Conservation (phyloP, 1,140 invertebrate species). For the Paraescarpia echinospica region DNA sequence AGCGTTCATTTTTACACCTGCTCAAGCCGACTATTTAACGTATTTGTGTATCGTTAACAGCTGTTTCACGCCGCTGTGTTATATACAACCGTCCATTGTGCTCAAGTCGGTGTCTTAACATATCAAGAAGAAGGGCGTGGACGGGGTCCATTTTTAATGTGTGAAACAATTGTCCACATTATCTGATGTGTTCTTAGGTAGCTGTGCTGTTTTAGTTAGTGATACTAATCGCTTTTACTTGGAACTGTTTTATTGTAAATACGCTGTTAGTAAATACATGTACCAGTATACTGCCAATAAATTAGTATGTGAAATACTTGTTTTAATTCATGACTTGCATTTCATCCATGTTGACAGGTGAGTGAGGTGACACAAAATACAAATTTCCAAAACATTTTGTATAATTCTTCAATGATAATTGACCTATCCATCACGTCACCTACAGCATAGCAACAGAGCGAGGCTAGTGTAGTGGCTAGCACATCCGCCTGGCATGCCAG, state of each 20-base stretch:
- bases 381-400: no score
- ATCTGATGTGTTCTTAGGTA: neutral
- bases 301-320: neutral
- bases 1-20: neutral
- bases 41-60: neutral
- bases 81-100: neutral
- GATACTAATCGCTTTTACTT: neutral
- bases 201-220: neutral
- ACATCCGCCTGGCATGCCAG: no score
- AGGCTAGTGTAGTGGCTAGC: no score
- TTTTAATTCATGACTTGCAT: no score
- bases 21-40: neutral
- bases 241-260: neutral
- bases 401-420: no score
- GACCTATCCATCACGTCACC: no score
- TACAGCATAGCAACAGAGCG: no score
- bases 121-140: neutral
- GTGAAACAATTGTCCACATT: neutral
- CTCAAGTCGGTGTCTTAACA: neutral
- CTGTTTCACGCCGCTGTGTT: neutral
- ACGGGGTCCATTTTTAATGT: neutral
- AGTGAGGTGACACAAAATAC: no score
- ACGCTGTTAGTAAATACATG: neutral
- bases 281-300: neutral
- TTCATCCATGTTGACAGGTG: no score